Evolutionary conservation across 2,888 invertebrate genomes (phyloP).

Genomic region (Calliopum simillimum): DNA sequence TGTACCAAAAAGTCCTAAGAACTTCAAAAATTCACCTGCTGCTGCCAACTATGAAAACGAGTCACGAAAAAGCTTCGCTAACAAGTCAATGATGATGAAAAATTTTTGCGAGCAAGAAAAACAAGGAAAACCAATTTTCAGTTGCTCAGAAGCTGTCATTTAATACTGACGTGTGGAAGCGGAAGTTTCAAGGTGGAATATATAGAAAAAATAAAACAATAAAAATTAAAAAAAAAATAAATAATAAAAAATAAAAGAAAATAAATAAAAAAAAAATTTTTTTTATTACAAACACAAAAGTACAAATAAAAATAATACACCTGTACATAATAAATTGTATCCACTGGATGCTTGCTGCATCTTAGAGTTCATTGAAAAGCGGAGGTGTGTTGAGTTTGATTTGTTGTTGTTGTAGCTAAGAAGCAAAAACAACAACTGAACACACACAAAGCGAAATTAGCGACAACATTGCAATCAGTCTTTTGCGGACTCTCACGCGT

Average conservation of each 20-base stretch:
- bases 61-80: constrained; percentile 28
- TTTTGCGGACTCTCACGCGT: constrained; percentile 40
- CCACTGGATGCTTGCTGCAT: constrained; percentile 6
- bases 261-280: background rate
- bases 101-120: constrained; percentile 21
- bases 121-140: constrained; percentile 44
- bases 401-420: background rate
- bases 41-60: constrained; percentile 10
- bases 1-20: background rate
- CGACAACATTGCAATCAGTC: constrained; percentile 39
- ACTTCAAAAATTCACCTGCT: constrained; percentile 16
- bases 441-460: background rate
- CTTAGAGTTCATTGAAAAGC: constrained; percentile 8
- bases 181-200: constrained; percentile 19
- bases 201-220: constrained; percentile 33
- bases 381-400: constrained; percentile 43
- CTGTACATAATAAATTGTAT: background rate
- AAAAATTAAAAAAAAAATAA: constrained; percentile 23
- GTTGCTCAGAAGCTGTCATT: constrained; percentile 54
- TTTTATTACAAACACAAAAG: no score
- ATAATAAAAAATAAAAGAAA: constrained; percentile 14
- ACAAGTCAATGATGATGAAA: constrained; percentile 48
- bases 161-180: constrained; percentile 51
- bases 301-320: no score
- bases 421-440: background rate